Conservation (phyloP, 2,113 vertebrate genomes). For the Lichenostomus cassidix region DNA sequence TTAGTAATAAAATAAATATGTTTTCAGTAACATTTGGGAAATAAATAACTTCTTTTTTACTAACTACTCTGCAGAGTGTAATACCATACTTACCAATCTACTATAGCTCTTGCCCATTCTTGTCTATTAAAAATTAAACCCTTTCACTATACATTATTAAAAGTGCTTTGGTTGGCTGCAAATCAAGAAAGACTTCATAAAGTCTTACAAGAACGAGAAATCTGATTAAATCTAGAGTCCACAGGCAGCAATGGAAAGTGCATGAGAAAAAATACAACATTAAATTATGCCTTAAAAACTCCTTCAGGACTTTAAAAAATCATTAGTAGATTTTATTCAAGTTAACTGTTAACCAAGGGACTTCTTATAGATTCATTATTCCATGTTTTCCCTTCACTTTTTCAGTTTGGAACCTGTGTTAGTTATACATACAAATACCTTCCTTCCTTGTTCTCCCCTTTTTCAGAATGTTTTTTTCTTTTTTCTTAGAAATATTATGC, state of each 20-base stretch:
- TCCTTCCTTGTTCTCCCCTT: neutral
- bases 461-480: neutral
- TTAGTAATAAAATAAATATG: slow-evolving; percentile 73
- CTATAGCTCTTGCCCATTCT: slow-evolving; percentile 52
- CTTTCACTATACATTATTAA: slow-evolving; percentile 79
- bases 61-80: slow-evolving; percentile 23
- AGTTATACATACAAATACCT: neutral
- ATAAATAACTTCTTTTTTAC: slow-evolving; percentile 63
- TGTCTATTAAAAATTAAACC: slow-evolving; percentile 81
- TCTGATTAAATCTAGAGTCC: slow-evolving; percentile 72
- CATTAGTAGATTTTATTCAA: slow-evolving; percentile 64
- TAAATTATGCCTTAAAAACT: slow-evolving; percentile 67
- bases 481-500: neutral
- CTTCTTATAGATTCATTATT: slow-evolving; percentile 29
- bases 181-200: slow-evolving; percentile 76
- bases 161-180: slow-evolving; percentile 72
- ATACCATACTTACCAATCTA: slow-evolving; percentile 61
- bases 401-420: neutral
- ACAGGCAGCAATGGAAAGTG: slow-evolving; percentile 52
- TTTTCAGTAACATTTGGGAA: slow-evolving; percentile 71
- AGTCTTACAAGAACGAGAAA: slow-evolving; percentile 53
- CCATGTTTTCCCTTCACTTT: neutral
- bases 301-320: slow-evolving; percentile 66
- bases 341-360: slow-evolving; percentile 52
- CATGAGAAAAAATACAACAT: slow-evolving; percentile 54